Percentiles rank a stretch among this genome's conserved stretches.
Conservation (phyloP, 2,797 vertebrate species). For the Tokudaia tokunoshimensis region DNA sequence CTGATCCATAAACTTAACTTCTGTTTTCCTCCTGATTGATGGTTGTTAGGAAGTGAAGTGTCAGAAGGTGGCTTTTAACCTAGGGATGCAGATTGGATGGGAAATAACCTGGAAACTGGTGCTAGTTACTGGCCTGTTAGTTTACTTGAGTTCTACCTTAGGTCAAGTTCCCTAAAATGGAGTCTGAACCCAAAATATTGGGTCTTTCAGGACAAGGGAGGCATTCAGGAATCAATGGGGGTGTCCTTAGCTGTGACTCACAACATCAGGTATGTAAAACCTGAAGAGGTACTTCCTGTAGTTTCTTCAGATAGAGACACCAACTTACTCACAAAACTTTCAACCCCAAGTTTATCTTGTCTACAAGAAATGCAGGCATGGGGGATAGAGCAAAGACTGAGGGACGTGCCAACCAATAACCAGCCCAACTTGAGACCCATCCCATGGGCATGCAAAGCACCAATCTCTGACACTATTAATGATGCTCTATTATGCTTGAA, state of each 20-base stretch:
- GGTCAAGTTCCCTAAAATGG: background rate
- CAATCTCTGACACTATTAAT: background rate
- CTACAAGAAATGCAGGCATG: background rate
- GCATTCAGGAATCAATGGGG: background rate
- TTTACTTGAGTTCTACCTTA: background rate
- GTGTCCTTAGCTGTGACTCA: background rate
- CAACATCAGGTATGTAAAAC: background rate
- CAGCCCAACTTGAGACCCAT: background rate
- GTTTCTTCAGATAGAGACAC: background rate
- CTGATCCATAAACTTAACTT: background rate
- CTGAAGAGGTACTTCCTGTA: background rate
- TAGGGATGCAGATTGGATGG: background rate
- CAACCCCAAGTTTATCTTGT: background rate
- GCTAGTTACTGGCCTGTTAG: background rate
- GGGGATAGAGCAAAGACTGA: background rate
- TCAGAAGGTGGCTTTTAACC: background rate
- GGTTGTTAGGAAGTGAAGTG: background rate
- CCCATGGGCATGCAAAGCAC: background rate
- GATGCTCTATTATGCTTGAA: background rate
- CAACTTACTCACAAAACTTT: background rate
- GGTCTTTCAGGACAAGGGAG: background rate
- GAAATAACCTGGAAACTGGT: background rate
- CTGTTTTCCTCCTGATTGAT: background rate
- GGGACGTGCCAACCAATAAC: background rate
- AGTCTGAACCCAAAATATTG: background rate